phyloP scores from a whole-genome alignment of 2,888 invertebrate species.

The Volucella zonaria region DNA sequence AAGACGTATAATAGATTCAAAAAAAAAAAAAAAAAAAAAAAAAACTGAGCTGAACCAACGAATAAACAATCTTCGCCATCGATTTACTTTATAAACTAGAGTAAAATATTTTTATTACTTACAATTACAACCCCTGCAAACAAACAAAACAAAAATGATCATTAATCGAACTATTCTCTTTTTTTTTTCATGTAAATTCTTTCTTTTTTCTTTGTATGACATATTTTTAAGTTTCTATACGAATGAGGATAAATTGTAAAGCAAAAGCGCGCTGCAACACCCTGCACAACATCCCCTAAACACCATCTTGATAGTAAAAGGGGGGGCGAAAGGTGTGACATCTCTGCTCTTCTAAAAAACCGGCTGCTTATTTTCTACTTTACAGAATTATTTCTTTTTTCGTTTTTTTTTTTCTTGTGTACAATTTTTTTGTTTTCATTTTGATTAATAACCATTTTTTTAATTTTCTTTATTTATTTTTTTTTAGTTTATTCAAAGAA shows the following conservation, averaged over 20 bases:
- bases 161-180: conserved; percentile 64
- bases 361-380: conserved; percentile 67
- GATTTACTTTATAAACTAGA: conserved; percentile 58
- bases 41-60: conserved; percentile 4
- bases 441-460: conserved; percentile 55
- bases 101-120: conserved; percentile 49
- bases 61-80: conserved; percentile 13
- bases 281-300: conserved; percentile 66
- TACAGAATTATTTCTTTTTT: conserved; percentile 62
- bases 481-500: conserved; percentile 63
- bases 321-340: conserved; percentile 67
- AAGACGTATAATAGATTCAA: conserved; percentile 31
- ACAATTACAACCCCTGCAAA: conserved; percentile 40
- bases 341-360: conserved; percentile 67
- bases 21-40: conserved; percentile 35
- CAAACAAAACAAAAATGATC: conserved; percentile 49
- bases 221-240: conserved; percentile 69
- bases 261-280: conserved; percentile 59
- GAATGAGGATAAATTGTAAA: conserved; percentile 64
- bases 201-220: conserved; percentile 72
- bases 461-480: conserved; percentile 46
- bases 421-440: conserved; percentile 61
- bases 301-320: conserved; percentile 59
- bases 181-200: conserved; percentile 61
- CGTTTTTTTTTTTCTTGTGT: conserved; percentile 35